Percentiles rank a stretch among this genome's conserved stretches.
Evolutionary conservation across 2,113 vertebrate species (phyloP).

Genomic region (Aleadryas rufinucha): DNA sequence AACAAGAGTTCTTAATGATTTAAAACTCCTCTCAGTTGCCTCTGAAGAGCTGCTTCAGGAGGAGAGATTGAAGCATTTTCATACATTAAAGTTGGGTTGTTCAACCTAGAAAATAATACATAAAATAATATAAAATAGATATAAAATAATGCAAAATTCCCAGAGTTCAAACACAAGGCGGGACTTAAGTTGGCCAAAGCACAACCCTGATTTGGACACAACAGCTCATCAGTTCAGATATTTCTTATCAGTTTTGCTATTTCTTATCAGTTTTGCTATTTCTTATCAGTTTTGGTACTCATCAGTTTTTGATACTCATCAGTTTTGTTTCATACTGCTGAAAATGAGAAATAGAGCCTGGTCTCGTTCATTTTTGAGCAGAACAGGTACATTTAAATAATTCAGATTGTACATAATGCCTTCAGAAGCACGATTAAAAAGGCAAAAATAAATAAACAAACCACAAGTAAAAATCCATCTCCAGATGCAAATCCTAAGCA

Average conservation of each 20-base stretch:
- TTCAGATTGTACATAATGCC: background rate
- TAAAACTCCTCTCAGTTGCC: background rate
- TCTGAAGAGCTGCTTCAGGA: background rate
- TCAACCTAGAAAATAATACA: background rate
- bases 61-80: background rate
- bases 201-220: background rate
- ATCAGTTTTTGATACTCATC: background rate
- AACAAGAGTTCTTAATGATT: background rate
- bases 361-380: background rate
- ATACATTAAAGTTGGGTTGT: fast-evolving
- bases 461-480: background rate
- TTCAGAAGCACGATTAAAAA: background rate
- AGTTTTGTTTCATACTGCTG: background rate
- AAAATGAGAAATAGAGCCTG: background rate
- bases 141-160: background rate
- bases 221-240: too few relatives aligned
- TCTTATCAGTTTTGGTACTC: background rate
- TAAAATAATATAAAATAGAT: too few relatives aligned
- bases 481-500: background rate
- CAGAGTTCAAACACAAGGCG: background rate
- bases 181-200: fast-evolving
- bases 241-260: background rate
- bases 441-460: background rate
- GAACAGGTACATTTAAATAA: background rate
- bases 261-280: background rate